Evolutionary conservation across 37 sponge, comb jelly and placozoan genomes (phyloP), one percentile per base, ranked within the genome.

Genomic region (Diacarnus erythraeanus): DNA sequence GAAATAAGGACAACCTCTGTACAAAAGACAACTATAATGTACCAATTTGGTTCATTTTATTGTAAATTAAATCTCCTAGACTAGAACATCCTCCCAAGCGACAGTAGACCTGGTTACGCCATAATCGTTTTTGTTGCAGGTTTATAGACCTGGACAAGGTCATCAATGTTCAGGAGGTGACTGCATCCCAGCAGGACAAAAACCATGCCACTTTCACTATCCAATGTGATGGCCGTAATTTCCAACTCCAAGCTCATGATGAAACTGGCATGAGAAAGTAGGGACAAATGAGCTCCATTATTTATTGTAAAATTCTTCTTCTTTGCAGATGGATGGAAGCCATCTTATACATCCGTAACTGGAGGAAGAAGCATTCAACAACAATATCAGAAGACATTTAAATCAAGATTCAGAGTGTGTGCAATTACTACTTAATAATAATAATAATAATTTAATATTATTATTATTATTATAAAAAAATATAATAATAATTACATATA

Each of bases 131-230:
- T 25, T 6, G 2, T 20, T 5, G 2, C 74, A 93, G 94, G 26
- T 80, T 54, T 66, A 93, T 93, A 57, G 94, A 93, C 34, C 76
- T 93, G 20, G 72, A 69, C 38, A 88, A 67, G 44, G 77, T 93
- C 63, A 35, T 75, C 26, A 82, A 59, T 69, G 90, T 93, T 0
- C 74, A 59, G 21, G 83, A 77, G 34, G 71, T 80, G 27, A 74
- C 64, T 27, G 57, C 66, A 12, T 78, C 84, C 15, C 76, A 80
- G 36, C 90, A 89, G 41, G 94, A 93, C 82, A 89, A 89, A 76
- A 89, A 77, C 59, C 60, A 86, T 38, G 81, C 79, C 67, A 86
- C 87, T 66, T 93, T 93, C 68, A 65, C 78, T 21, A 69, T 93
- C 27, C 69, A 75, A 31, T 74, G 79, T 66, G 90, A 93, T 22